These are phyloP conservation scores for Oryzias javanicus DNA, from an alignment of 2,113 vertebrate genomes.

Conservation along the genomic window DNA sequence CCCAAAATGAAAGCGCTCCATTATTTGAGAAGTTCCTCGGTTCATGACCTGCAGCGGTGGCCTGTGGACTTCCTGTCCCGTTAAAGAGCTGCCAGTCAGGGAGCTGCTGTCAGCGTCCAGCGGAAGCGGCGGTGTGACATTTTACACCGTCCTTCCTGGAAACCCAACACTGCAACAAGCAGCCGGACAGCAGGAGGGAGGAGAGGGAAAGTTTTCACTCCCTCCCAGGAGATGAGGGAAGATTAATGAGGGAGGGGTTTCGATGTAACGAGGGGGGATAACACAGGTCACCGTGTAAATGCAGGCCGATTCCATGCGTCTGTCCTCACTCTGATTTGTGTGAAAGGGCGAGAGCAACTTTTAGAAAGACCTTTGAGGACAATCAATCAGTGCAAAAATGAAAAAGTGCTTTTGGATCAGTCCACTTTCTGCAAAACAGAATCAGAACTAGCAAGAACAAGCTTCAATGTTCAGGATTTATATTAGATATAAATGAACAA, in stretches of 20 bases:
- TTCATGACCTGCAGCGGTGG: conserved; percentile 22
- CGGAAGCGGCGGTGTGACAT: conserved; percentile 56
- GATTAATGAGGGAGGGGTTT: conserved; percentile 27
- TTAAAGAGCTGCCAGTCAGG: conserved; percentile 50
- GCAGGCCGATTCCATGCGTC: neutral
- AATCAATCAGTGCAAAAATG: too few species aligned
- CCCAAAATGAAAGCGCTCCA: conserved; percentile 1
- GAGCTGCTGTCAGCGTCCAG: conserved; percentile 44
- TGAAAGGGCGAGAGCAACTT: conserved; percentile 31
- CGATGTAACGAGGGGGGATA: conserved; percentile 19
- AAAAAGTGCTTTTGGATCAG: too few species aligned
- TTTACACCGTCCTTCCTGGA: conserved; percentile 68
- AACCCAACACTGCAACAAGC: conserved; percentile 43
- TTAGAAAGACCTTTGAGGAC: too few species aligned
- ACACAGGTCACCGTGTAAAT: neutral
- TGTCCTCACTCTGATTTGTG: conserved; percentile 5
- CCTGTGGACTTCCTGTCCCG: conserved; percentile 52
- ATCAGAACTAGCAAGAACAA: too few species aligned
- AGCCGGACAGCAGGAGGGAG: conserved; percentile 49
- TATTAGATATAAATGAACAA: too few species aligned
- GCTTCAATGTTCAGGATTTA: too few species aligned
- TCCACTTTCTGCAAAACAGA: too few species aligned
- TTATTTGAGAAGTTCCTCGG: conserved; percentile 28
- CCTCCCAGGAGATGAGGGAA: conserved; percentile 34
- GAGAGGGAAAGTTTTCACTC: conserved; percentile 45